These are phyloP conservation scores for Drosophila quadrilineata DNA, from an alignment of 1,140 invertebrate species.

Conservation along the genomic window DNA sequence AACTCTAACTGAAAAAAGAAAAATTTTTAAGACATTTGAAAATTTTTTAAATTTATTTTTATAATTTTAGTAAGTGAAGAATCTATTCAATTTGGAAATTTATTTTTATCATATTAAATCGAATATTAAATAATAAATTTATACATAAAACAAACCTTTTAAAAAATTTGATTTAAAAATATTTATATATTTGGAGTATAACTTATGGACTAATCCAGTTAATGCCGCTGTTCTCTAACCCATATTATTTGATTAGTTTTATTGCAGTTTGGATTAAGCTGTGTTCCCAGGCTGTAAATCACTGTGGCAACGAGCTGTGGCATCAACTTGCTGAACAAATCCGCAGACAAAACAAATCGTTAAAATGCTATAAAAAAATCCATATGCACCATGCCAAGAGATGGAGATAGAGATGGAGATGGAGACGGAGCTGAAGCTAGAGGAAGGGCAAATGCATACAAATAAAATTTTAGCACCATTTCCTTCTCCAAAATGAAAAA, in stretches of 20 bases:
- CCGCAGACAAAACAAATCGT: conserved; percentile 80
- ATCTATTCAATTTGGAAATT: too few relatives aligned
- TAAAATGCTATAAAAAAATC: conserved; percentile 74
- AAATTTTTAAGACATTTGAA: neutral
- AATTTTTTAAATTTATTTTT: neutral
- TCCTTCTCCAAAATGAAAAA: too few relatives aligned
- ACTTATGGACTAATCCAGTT: neutral
- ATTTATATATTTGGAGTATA: too few relatives aligned
- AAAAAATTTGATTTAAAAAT: neutral
- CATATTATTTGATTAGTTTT: conserved; percentile 3
- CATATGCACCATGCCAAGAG: conserved; percentile 63
- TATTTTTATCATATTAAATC: neutral
- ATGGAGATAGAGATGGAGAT: neutral
- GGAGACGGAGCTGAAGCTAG: conserved; percentile 1
- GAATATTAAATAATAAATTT: neutral
- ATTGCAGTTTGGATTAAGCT: conserved; percentile 4
- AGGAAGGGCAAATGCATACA: conserved; percentile 62
- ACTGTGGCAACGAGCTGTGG: conserved; percentile 52
- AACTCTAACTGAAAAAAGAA: neutral
- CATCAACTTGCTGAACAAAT: conserved; percentile 56
- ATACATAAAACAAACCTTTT: neutral
- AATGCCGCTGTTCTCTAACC: neutral
- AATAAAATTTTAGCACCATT: conserved; percentile 78
- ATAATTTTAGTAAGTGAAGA: too few relatives aligned
- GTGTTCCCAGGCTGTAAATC: conserved; percentile 55